These are phyloP conservation scores for Mobula hypostoma DNA, from an alignment of 2,113 vertebrate species.

Conservation along the genomic window DNA sequence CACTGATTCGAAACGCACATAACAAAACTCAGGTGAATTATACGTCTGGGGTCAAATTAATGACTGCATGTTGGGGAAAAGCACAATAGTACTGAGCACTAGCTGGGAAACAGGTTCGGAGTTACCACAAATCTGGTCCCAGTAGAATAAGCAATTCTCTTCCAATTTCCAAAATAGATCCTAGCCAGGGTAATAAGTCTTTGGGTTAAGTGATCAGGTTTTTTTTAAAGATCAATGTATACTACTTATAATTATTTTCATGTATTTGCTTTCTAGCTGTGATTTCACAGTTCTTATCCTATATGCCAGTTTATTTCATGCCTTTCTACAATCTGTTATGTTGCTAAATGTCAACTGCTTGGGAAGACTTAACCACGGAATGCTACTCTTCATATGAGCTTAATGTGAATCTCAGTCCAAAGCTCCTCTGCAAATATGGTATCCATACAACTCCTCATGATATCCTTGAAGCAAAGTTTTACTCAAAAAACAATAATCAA, in stretches of 20 bases:
- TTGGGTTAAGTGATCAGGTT: constrained; percentile 6
- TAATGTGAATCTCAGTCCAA: neutral
- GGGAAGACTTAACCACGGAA: neutral
- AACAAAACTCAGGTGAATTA: neutral
- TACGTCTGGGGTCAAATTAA: neutral
- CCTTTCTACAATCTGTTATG: constrained; percentile 25
- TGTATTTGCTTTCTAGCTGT: neutral
- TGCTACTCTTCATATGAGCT: neutral
- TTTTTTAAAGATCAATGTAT: constrained; percentile 1
- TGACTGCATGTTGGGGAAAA: neutral
- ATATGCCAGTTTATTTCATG: constrained; percentile 33
- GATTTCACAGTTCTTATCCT: constrained; percentile 36
- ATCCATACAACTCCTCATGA: neutral
- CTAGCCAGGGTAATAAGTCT: constrained; percentile 27
- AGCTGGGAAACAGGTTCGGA: constrained; percentile 7
- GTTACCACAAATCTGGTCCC: constrained; percentile 29
- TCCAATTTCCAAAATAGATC: neutral
- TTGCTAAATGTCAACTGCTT: constrained; percentile 7
- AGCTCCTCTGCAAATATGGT: constrained; percentile 16
- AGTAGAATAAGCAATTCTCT: neutral
- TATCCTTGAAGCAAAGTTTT: neutral
- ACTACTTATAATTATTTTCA: constrained; percentile 32
- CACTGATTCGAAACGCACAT: neutral
- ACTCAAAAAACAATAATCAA: constrained; percentile 51
- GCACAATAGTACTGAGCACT: neutral